Evolutionary conservation across 2,797 vertebrate genomes (phyloP), one percentile per base, ranked within the genome.

Genomic region (Gymnothorax javanicus): DNA sequence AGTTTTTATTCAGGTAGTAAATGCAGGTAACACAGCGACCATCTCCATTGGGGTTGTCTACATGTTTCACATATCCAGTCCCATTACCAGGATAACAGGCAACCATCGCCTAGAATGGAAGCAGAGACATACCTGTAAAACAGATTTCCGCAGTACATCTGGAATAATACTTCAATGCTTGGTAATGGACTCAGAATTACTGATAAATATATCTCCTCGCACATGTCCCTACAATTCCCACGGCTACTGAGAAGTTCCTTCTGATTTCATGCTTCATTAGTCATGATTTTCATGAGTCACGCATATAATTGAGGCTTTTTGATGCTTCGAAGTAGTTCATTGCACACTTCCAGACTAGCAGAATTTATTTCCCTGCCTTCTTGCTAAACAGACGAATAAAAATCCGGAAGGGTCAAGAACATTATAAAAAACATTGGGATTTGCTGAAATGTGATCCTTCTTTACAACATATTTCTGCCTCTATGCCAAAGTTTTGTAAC

Each of bases 21-120:
- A 98, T 99, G 94, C 98, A 99, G 86, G 98, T 99, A 92, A 99
- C 96, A 87, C 97, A 97, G 89, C 98, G 98, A 1, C 98, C 98
- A 0, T 99, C 98, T 0, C 94, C 92, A 2, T 97, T 99, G 8
- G 98, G 98, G 92, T 99, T 99, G 94, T 99, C 98, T 87, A 99
- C 98, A 0, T 99, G 98, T 86, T 97, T 97, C 90, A 99, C 97
- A 8, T 99, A 99, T 11, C 98, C 97, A 0, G 98, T 94, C 85
- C 98, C 98, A 85, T 98, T 97, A 87, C 98, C 98, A n/a, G 98
- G 98, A 92, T 99, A 99, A 92, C 98, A 99, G 67, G 98, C 98
- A 3, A 99, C 96, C 98, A 99, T 99, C 50, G 98, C 98, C 98
- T 99, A 79, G 1, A 89, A 33, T 85, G 27, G 43, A 27, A 73